phyloP scores from a whole-genome alignment of 2,797 vertebrate species.

The Sebastes vulpes region DNA sequence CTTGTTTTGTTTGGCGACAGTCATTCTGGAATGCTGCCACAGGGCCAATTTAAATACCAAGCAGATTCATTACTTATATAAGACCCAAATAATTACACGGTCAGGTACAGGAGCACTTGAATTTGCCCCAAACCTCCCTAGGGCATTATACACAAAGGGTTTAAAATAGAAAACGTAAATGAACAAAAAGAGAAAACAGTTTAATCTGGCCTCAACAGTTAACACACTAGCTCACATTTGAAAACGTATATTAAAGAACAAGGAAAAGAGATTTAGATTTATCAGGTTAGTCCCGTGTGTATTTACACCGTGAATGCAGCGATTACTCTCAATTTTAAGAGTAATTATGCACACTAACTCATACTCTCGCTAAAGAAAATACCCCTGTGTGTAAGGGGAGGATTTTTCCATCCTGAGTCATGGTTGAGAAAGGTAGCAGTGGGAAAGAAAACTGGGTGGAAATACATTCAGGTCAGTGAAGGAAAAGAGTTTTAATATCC shows the following conservation, averaged over 20 bases:
- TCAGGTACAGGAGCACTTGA: conserved; percentile 45
- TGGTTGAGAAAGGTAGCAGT: conserved; percentile 11
- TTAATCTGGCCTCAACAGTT: conserved; percentile 36
- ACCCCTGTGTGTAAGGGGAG: conserved; percentile 17
- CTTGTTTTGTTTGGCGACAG: conserved; percentile 53
- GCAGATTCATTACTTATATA: conserved; percentile 50
- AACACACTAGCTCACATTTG: neutral
- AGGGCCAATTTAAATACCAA: conserved; percentile 48
- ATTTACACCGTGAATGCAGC: conserved; percentile 37
- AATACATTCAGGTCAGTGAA: conserved; percentile 5
- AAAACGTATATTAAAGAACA: conserved; percentile 17
- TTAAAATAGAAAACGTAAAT: conserved; percentile 40
- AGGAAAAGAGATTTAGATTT: conserved; percentile 19
- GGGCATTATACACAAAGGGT: conserved; percentile 22
- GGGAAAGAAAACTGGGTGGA: neutral
- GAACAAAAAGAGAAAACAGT: conserved; percentile 1
- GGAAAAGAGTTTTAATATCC: neutral
- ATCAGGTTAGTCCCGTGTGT: conserved; percentile 15
- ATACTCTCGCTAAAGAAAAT: conserved; percentile 31
- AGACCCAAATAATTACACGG: conserved; percentile 53
- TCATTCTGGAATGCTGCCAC: conserved; percentile 43
- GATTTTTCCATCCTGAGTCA: conserved; percentile 54
- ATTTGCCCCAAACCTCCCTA: conserved; percentile 10
- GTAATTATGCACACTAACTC: conserved; percentile 55
- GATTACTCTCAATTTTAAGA: conserved; percentile 57